Percentiles rank a stretch among this genome's conserved stretches.
Evolutionary conservation across 2,888 invertebrate genomes (phyloP).

Genomic region (Agrotis clavis): DNA sequence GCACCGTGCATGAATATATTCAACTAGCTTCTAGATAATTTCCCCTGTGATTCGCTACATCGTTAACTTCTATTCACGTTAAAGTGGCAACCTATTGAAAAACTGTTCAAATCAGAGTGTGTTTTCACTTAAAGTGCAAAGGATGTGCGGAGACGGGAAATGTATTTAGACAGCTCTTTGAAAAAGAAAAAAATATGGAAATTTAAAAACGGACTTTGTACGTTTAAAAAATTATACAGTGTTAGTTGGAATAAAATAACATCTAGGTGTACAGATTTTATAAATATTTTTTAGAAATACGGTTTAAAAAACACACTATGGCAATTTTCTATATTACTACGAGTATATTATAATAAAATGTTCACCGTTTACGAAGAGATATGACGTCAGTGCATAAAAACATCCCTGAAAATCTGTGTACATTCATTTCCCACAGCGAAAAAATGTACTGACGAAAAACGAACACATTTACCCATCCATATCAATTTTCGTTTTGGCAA

Average conservation of each 20-base stretch:
- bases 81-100: slow-evolving; percentile 71
- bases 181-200: slow-evolving; percentile 12
- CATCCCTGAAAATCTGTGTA: slow-evolving; percentile 13
- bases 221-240: background rate
- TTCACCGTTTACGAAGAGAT: background rate
- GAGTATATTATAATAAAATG: background rate
- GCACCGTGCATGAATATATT: slow-evolving; percentile 68
- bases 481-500: slow-evolving; percentile 44
- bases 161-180: slow-evolving; percentile 11
- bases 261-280: background rate
- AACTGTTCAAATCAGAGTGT: slow-evolving; percentile 51
- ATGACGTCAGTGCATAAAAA: background rate
- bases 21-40: slow-evolving; percentile 78
- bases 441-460: slow-evolving; percentile 1
- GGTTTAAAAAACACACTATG: background rate
- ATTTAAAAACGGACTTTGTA: too few species aligned
- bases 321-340: too few species aligned
- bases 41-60: slow-evolving; percentile 81
- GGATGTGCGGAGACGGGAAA: slow-evolving; percentile 13
- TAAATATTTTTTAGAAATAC: background rate
- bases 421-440: slow-evolving; percentile 14
- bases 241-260: background rate
- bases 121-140: slow-evolving; percentile 34
- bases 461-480: slow-evolving; percentile 26
- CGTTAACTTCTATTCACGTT: slow-evolving; percentile 85